These are phyloP conservation scores for Phaonia tiefii DNA, from an alignment of 2,888 invertebrate genomes.

Conservation along the genomic window DNA sequence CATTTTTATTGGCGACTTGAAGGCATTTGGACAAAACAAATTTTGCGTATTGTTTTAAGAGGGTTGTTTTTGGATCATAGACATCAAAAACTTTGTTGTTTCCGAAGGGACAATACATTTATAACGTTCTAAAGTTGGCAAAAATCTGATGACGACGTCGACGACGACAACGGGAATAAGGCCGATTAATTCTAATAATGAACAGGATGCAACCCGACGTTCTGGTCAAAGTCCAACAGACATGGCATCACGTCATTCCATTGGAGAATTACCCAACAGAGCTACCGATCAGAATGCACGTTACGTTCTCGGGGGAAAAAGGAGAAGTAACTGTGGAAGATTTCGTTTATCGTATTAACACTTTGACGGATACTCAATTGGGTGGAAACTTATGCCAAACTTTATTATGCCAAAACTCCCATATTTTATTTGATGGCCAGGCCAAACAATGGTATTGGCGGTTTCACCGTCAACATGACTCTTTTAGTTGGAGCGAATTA, in stretches of 20 bases:
- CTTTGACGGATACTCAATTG: conserved; percentile 32
- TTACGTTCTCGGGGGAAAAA: conserved; percentile 7
- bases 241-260: neutral
- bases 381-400: conserved; percentile 28
- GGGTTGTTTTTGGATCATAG: too few species aligned
- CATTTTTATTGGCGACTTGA: too few species aligned
- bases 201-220: neutral
- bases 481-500: neutral
- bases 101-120: too few species aligned
- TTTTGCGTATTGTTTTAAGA: too few species aligned
- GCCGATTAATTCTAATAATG: neutral
- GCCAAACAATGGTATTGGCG: conserved; percentile 50
- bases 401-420: conserved; percentile 13
- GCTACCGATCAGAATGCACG: conserved; percentile 24
- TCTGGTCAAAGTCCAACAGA: neutral
- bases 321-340: conserved; percentile 41
- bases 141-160: too few species aligned
- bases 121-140: too few species aligned
- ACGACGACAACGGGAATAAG: neutral
- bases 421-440: conserved; percentile 46
- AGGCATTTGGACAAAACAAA: too few species aligned
- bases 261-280: conserved; percentile 11
- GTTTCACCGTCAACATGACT: conserved; percentile 29
- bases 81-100: too few species aligned
- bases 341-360: conserved; percentile 44